Percentiles rank a stretch among this genome's conserved stretches.
phyloP scores from a whole-genome alignment of 2,797 vertebrate genomes.

The Gymnodraco acuticeps region DNA sequence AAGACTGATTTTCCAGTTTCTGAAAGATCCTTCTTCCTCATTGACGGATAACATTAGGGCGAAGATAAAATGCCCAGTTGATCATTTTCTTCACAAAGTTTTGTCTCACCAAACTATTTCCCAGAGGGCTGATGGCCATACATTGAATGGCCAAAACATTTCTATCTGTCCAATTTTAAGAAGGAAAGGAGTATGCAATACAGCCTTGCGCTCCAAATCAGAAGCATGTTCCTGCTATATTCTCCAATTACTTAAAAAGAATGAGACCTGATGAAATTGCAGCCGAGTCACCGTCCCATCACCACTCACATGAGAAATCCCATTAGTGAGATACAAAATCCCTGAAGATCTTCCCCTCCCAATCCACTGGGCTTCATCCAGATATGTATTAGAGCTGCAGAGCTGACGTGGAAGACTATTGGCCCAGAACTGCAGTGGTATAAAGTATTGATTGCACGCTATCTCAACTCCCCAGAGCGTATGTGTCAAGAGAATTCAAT shows the following conservation, averaged over 20 bases:
- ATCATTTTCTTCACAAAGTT: not conserved
- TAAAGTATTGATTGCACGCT: slow-evolving; percentile 52
- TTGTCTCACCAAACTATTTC: not conserved
- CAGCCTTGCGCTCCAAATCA: slow-evolving; percentile 13
- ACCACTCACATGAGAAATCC: slow-evolving; percentile 13
- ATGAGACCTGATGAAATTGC: slow-evolving; percentile 37
- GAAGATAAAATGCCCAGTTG: not conserved
- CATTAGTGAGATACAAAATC: slow-evolving; percentile 9
- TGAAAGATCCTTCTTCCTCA: not conserved
- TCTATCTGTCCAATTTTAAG: not conserved
- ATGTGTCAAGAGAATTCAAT: slow-evolving; percentile 27
- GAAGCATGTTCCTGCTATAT: slow-evolving; percentile 7
- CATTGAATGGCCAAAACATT: not conserved
- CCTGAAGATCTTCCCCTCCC: slow-evolving; percentile 4
- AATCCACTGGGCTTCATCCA: slow-evolving; percentile 1
- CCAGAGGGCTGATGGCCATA: not conserved
- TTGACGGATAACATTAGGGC: too few relatives aligned
- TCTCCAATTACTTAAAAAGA: slow-evolving; percentile 23
- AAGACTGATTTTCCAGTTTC: not conserved
- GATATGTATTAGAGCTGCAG: slow-evolving; percentile 33
- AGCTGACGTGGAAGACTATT: slow-evolving; percentile 22
- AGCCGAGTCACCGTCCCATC: slow-evolving; percentile 30
- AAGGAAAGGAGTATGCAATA: not conserved
- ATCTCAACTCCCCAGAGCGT: slow-evolving; percentile 27
- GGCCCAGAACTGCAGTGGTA: slow-evolving; percentile 10